phyloP scores from a whole-genome alignment of 2,888 invertebrate genomes.

The Cenopis cana region DNA sequence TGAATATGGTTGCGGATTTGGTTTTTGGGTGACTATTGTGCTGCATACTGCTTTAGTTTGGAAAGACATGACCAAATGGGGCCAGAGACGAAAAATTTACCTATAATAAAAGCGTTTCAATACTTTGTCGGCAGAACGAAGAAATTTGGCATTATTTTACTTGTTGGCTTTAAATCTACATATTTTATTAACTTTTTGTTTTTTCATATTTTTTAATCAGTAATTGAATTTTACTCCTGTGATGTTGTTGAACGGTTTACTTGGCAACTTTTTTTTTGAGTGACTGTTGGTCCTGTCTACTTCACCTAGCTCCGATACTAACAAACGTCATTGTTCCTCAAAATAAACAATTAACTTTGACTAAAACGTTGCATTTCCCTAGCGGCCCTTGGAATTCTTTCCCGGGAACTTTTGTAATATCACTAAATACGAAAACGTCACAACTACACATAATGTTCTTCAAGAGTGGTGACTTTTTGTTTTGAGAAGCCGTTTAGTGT shows the following conservation, averaged over 20 bases:
- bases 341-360: slow-evolving; percentile 30
- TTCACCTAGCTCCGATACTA: slow-evolving; percentile 4
- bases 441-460: neutral
- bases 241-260: neutral
- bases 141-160: no score
- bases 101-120: no score
- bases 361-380: slow-evolving; percentile 26
- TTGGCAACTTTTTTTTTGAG: neutral
- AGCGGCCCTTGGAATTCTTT: slow-evolving; percentile 21
- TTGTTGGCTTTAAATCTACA: no score
- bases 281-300: neutral
- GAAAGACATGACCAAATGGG: neutral
- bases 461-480: slow-evolving; percentile 7
- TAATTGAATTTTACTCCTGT: no score
- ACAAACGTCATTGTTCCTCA: slow-evolving; percentile 25
- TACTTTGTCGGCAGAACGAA: no score
- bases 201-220: no score
- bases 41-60: neutral
- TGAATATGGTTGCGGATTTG: slow-evolving; percentile 28
- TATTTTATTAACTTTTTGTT: neutral
- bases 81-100: neutral
- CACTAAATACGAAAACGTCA: neutral
- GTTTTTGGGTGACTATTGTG: neutral
- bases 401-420: slow-evolving; percentile 18
- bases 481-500: neutral